Evolutionary conservation across 2,888 invertebrate species (phyloP).

Genomic region (Lamproptera curius): DNA sequence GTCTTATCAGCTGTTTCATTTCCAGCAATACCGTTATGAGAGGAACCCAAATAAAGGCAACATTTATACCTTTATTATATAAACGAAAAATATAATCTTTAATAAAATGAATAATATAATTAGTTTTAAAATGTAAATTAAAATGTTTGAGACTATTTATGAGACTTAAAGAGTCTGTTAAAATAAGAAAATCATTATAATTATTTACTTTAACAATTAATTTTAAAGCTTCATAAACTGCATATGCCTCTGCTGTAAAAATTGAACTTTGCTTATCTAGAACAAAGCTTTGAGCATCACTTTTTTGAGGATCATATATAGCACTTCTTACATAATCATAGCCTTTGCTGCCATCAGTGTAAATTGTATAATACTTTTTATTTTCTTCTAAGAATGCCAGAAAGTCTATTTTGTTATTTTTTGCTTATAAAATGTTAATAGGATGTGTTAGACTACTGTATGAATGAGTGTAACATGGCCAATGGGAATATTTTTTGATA

Average conservation of each 20-base stretch:
- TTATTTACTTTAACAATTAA: background rate
- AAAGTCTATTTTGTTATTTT: too few relatives aligned
- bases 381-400: background rate
- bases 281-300: background rate
- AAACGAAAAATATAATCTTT: background rate
- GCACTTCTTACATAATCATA: background rate
- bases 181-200: background rate
- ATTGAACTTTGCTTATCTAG: background rate
- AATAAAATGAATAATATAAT: background rate
- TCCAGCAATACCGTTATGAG: background rate
- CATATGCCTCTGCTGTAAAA: background rate
- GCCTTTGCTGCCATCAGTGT: background rate
- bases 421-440: background rate
- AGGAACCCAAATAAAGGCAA: background rate
- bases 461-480: background rate
- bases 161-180: background rate
- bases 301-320: too few relatives aligned
- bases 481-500: background rate
- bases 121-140: background rate
- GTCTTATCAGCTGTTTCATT: background rate
- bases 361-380: background rate
- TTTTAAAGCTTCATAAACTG: background rate
- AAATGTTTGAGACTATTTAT: background rate
- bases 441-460: background rate
- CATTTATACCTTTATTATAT: background rate